phyloP scores from a whole-genome alignment of 2,888 invertebrate species.

The Caenorhabditis sp. region DNA sequence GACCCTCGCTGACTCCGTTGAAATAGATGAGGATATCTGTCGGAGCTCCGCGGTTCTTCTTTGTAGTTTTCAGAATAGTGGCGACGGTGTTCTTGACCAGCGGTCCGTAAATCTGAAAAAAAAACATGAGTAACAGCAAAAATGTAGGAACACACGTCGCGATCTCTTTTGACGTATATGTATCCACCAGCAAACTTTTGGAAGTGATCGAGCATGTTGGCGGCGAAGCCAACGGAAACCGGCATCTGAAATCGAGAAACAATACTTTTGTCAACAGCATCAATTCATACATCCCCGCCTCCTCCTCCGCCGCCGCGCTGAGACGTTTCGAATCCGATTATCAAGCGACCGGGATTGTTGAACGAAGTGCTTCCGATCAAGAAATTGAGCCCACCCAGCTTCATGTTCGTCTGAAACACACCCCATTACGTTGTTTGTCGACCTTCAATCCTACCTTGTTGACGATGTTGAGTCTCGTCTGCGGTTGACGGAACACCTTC shows the following conservation, averaged over 20 bases:
- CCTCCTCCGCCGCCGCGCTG: constrained; percentile 18
- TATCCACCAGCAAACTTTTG: constrained; percentile 60
- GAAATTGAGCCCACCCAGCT: constrained; percentile 50
- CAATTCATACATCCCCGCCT: constrained; percentile 1
- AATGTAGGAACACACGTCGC: constrained; percentile 2
- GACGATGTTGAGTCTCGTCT: constrained; percentile 47
- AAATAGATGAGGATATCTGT: constrained; percentile 46
- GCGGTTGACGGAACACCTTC: constrained; percentile 26
- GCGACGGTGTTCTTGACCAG: constrained; percentile 26
- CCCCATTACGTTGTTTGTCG: no score
- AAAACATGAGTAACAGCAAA: neutral
- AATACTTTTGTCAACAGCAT: neutral
- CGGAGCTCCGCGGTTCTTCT: constrained; percentile 10
- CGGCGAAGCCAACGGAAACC: constrained; percentile 50
- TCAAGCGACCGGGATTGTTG: constrained; percentile 11
- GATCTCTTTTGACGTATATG: constrained; percentile 28
- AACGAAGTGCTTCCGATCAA: constrained; percentile 5
- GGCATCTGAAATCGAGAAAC: constrained; percentile 17
- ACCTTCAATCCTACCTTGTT: constrained; percentile 23
- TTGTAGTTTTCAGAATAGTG: constrained; percentile 17
- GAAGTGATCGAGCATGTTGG: constrained; percentile 43
- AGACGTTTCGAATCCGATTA: constrained; percentile 42
- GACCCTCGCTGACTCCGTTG: constrained; percentile 61
- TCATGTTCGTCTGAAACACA: constrained; percentile 42
- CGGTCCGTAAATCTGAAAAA: constrained; percentile 16